Evolutionary conservation across 2,113 vertebrate species (phyloP).

Genomic region (Labeo rohita): DNA sequence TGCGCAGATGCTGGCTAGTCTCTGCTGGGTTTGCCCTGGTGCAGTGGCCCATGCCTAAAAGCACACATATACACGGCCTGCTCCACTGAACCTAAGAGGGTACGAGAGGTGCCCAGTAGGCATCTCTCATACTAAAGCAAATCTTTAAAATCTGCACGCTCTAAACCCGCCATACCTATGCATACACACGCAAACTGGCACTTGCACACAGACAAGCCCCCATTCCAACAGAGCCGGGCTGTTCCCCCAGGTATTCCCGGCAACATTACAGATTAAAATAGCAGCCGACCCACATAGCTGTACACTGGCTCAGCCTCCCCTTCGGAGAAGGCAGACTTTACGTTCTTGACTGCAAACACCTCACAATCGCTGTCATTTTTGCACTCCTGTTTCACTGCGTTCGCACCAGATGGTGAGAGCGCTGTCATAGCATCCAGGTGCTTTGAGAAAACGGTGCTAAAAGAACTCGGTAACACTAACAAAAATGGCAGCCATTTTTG

Average conservation of each 20-base stretch:
- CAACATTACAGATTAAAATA: constrained; percentile 78
- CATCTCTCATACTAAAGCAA: not conserved
- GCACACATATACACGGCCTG: constrained; percentile 40
- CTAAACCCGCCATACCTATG: constrained; percentile 12
- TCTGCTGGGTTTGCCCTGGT: constrained; percentile 45
- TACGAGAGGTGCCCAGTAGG: constrained; percentile 35
- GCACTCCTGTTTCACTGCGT: constrained; percentile 31
- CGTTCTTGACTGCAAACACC: constrained; percentile 35
- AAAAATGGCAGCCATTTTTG: constrained; percentile 20
- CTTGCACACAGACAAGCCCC: constrained; percentile 51
- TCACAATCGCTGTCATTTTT: constrained; percentile 45
- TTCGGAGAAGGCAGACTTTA: constrained; percentile 49
- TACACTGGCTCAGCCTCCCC: constrained; percentile 45
- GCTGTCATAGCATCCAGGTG: constrained; percentile 38
- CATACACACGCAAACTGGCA: constrained; percentile 50
- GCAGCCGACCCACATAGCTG: constrained; percentile 76
- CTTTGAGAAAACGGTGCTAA: constrained; percentile 21
- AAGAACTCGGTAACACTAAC: constrained; percentile 24
- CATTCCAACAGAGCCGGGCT: constrained; percentile 64
- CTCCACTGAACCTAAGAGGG: constrained; percentile 50
- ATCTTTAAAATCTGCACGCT: constrained; percentile 22
- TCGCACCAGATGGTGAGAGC: constrained; percentile 46
- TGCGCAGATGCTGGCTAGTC: constrained; percentile 14
- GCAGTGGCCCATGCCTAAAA: constrained; percentile 67
- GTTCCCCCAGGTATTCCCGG: constrained; percentile 72